Conservation (phyloP, 2,888 invertebrate genomes). For the Miltochrista miniata region DNA sequence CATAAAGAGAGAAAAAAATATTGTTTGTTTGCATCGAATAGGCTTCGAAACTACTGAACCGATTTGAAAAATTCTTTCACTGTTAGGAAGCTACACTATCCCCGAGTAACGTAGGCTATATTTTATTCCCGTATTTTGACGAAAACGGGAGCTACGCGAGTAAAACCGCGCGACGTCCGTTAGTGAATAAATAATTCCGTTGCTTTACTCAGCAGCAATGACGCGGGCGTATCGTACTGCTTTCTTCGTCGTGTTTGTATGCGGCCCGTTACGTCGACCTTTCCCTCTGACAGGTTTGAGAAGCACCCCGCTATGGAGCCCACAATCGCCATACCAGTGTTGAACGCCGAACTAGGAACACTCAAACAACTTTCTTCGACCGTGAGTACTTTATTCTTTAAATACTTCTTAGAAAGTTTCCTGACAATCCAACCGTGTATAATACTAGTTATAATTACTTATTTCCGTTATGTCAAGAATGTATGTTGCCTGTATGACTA, state of each 20-base stretch:
- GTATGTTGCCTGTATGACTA: not conserved
- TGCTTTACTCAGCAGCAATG: too few relatives aligned
- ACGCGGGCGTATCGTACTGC: conserved; percentile 16
- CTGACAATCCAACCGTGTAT: conserved; percentile 39
- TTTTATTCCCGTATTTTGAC: too few relatives aligned
- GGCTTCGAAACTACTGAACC: too few relatives aligned
- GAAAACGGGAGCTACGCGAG: too few relatives aligned
- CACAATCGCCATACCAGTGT: conserved; percentile 50
- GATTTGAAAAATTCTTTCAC: too few relatives aligned
- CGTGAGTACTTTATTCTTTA: conserved; percentile 51
- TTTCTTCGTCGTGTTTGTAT: conserved; percentile 60
- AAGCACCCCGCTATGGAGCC: conserved; percentile 48
- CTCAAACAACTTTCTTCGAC: conserved; percentile 56
- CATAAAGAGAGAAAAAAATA: too few relatives aligned
- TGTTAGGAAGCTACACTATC: too few relatives aligned
- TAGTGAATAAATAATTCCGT: too few relatives aligned
- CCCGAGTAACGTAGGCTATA: too few relatives aligned
- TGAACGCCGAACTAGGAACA: conserved; percentile 53
- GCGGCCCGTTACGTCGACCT: conserved; percentile 75
- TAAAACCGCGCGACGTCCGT: too few relatives aligned
- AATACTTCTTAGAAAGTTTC: conserved; percentile 56
- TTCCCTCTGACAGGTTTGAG: conserved; percentile 63
- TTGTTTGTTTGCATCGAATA: too few relatives aligned
- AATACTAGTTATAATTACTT: conserved; percentile 6
- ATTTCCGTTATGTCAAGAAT: not conserved